Conservation (phyloP, 2,113 vertebrate genomes). For the Phyllostomus hastatus region DNA sequence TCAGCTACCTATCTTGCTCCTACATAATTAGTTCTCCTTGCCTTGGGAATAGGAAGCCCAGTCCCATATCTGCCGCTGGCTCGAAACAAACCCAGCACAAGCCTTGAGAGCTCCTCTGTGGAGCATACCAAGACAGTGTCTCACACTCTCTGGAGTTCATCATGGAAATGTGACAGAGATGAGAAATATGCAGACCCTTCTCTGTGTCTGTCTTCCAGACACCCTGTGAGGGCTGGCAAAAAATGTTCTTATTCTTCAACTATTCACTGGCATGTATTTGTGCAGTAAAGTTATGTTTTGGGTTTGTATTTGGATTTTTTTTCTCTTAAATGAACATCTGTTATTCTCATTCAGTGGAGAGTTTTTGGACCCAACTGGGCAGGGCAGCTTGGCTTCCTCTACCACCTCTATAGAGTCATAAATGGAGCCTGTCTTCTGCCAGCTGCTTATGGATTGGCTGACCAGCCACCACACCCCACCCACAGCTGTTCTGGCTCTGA, state of each 20-base stretch:
- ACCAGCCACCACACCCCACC: background rate
- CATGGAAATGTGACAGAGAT: conserved; percentile 37
- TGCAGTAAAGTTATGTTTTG: conserved; percentile 47
- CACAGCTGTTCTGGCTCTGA: conserved; percentile 23
- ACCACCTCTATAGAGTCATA: background rate
- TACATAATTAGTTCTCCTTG: conserved; percentile 13
- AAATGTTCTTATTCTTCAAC: conserved; percentile 40
- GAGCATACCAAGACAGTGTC: conserved; percentile 61
- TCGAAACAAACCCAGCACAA: conserved; percentile 3
- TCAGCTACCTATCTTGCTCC: conserved; percentile 25
- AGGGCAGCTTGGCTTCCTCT: conserved; percentile 44
- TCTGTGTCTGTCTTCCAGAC: conserved; percentile 26
- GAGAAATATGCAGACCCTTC: conserved; percentile 39
- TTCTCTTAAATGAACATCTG: conserved; percentile 63
- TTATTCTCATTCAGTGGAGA: conserved; percentile 35
- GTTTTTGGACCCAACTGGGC: conserved; percentile 47
- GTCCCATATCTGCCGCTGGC: background rate
- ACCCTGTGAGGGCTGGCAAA: conserved; percentile 40
- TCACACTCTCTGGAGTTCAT: conserved; percentile 49
- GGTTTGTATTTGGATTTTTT: background rate
- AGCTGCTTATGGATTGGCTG: conserved; percentile 38
- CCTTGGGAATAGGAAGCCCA: background rate
- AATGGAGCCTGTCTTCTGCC: background rate
- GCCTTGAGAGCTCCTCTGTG: background rate
- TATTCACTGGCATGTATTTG: conserved; percentile 44